phyloP scores from a whole-genome alignment of 2,888 invertebrate species.

The Schizaphis graminum region DNA sequence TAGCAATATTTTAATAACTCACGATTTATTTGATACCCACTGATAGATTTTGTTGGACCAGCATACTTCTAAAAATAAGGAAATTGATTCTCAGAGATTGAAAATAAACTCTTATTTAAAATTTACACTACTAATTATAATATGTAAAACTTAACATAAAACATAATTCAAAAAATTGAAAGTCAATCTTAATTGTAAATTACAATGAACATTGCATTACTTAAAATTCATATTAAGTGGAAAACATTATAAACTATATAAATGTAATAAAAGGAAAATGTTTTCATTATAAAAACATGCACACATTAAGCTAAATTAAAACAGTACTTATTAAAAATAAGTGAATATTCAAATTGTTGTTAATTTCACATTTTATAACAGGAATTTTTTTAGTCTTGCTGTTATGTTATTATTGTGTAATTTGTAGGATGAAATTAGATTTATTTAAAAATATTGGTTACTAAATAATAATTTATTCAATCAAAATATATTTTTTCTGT shows the following conservation, averaged over 20 bases:
- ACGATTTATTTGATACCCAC: slow-evolving; percentile 29
- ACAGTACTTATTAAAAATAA: not conserved
- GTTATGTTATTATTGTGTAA: not conserved
- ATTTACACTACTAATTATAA: not conserved
- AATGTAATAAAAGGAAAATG: not conserved
- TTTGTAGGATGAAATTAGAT: not conserved
- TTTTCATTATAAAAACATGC: not conserved
- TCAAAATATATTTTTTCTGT: not conserved
- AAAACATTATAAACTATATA: not conserved
- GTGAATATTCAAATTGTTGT: not conserved
- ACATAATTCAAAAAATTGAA: not conserved
- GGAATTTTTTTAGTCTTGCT: not conserved
- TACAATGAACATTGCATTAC: not conserved
- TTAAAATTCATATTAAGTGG: not conserved
- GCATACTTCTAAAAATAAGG: slow-evolving; percentile 58
- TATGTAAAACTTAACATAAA: not conserved
- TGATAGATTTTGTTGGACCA: not conserved
- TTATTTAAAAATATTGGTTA: not conserved
- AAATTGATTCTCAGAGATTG: not conserved
- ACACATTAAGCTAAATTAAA: not conserved
- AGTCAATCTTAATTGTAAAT: not conserved
- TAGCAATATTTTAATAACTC: not conserved
- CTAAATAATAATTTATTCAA: not conserved
- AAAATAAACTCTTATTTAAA: not conserved
- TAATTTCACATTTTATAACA: not conserved